Percentiles rank a stretch among this genome's conserved stretches.
Conservation (phyloP, 1,140 invertebrate genomes). For the Gryllus bimaculatus region DNA sequence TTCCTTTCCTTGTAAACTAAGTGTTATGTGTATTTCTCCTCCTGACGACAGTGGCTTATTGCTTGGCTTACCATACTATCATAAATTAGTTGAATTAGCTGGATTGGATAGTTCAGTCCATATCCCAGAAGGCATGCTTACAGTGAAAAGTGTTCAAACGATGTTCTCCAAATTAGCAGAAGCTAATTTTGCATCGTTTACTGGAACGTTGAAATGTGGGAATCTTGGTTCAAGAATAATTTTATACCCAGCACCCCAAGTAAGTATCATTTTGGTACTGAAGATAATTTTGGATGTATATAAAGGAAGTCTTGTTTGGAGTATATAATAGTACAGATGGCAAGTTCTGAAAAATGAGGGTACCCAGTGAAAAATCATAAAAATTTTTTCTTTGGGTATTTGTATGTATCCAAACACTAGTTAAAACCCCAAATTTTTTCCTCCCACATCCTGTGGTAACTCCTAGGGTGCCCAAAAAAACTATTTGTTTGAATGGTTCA, state of each 20-base stretch:
- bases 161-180: slow-evolving; percentile 66
- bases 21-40: slow-evolving; percentile 57
- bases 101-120: slow-evolving; percentile 53
- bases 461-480: too few species aligned
- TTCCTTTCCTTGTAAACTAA: slow-evolving; percentile 70
- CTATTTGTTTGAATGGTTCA: too few species aligned
- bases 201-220: slow-evolving; percentile 66
- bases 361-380: too few species aligned
- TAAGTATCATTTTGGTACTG: slow-evolving; percentile 24
- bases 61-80: slow-evolving; percentile 36
- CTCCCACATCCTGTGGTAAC: too few species aligned
- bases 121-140: slow-evolving; percentile 48
- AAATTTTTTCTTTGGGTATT: not conserved
- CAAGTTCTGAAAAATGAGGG: too few species aligned
- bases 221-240: slow-evolving; percentile 61
- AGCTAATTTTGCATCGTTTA: slow-evolving; percentile 66
- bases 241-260: slow-evolving; percentile 65
- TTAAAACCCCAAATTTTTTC: too few species aligned
- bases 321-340: too few species aligned
- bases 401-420: not conserved
- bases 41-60: slow-evolving; percentile 40
- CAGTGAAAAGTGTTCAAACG: slow-evolving; percentile 47
- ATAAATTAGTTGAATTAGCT: slow-evolving; percentile 42
- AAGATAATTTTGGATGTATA: too few species aligned
- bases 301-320: too few species aligned